These are phyloP conservation scores for Tipula unca DNA, from an alignment of 2,888 invertebrate genomes.

Conservation along the genomic window DNA sequence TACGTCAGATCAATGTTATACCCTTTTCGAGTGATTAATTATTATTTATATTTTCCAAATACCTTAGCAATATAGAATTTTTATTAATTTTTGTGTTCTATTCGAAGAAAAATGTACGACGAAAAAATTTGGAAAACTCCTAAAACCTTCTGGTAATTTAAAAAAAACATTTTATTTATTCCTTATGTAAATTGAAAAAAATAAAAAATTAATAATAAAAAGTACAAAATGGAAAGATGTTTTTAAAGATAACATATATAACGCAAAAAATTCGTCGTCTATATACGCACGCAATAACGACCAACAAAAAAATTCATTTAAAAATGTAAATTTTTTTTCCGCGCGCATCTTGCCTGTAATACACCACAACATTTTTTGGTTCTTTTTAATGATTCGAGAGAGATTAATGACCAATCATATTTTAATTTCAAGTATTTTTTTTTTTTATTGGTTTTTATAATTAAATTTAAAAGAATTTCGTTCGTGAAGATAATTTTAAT, in stretches of 20 bases:
- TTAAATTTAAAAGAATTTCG: neutral
- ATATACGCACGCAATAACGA: neutral
- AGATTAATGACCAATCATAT: constrained; percentile 14
- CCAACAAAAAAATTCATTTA: neutral
- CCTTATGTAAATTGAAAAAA: neutral
- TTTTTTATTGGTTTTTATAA: neutral
- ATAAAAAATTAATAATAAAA: neutral
- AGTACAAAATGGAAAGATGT: neutral
- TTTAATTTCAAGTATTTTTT: neutral
- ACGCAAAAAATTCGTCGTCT: neutral
- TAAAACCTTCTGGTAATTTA: neutral
- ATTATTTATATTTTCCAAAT: neutral
- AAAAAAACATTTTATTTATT: neutral
- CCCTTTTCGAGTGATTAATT: constrained; percentile 14
- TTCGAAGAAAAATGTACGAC: neutral
- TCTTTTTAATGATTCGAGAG: neutral
- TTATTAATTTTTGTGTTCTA: neutral
- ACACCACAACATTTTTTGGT: neutral
- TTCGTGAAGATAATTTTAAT: neutral
- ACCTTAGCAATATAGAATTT: neutral
- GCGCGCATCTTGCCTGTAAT: neutral
- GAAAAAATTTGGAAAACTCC: neutral
- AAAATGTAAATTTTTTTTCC: neutral
- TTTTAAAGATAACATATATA: neutral
- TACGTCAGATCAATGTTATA: neutral